Conservation (phyloP, 2,113 vertebrate species). For the Erythrocercus mccallii region DNA sequence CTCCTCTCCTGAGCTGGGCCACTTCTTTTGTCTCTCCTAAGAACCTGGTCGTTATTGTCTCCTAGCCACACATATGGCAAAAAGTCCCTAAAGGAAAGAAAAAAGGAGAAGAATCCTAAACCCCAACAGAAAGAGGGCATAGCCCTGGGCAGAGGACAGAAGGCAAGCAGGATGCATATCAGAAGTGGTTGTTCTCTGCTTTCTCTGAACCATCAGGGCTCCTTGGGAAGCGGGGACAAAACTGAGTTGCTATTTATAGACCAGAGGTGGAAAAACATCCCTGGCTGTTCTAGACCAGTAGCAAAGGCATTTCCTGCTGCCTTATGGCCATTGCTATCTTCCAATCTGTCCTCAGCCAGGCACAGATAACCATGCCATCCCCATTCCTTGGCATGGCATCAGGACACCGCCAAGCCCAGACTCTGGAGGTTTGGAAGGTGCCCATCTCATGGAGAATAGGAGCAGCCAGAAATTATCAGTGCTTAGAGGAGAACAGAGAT, state of each 20-base stretch:
- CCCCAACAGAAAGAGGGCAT: not conserved
- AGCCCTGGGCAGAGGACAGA: not conserved
- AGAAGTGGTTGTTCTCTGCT: not conserved
- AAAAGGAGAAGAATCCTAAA: not conserved
- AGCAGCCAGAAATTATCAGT: not conserved
- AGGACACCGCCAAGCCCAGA: not conserved
- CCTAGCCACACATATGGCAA: too few species aligned
- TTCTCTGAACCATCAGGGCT: not conserved
- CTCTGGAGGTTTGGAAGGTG: not conserved
- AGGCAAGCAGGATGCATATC: not conserved
- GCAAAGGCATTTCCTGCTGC: not conserved
- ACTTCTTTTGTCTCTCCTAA: not conserved
- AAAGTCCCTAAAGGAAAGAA: not conserved
- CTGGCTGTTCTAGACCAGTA: not conserved
- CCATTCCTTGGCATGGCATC: not conserved
- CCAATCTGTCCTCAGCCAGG: not conserved
- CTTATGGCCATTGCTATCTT: not conserved
- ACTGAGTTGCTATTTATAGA: not conserved
- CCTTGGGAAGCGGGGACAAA: not conserved
- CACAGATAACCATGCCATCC: not conserved
- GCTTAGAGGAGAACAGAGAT: not conserved
- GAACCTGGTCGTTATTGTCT: accelerated
- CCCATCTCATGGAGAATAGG: not conserved
- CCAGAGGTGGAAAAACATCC: not conserved
- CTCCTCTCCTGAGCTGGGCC: not conserved